Base-by-base conservation (phyloP, 2,113 vertebrate species). In the Otocyon megalotis region DNA sequence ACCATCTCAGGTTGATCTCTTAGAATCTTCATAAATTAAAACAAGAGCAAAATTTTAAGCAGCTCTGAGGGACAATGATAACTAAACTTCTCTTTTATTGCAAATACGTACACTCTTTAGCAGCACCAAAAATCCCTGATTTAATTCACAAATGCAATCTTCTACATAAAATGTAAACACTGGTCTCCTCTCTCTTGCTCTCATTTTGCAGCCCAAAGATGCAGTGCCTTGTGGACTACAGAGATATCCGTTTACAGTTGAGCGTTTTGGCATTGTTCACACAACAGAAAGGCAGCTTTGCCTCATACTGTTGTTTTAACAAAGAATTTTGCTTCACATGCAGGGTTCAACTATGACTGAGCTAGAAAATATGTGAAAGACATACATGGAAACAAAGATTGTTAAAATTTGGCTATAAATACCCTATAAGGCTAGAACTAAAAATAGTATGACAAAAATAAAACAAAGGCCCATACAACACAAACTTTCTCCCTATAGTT, bases 321-420 rank as follows among this genome's bases (percentile, higher is more conserved):
- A 97, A 96, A 98, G 94, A 97, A 96, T 97, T 98, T 94, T 96
- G 96, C 89, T 98, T 98, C 96, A 97, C 90, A 98, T 97, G 96
- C 93, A 98, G 93, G 37, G 96, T 84, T 98, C 93, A 96, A 48
- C 87, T 97, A 95, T 97, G 97, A 98, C 97, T 97, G 93, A 95
- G 60, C 62, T 81, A 98, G 69, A 93, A 98, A 98, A 88, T 88
- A 98, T 95, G 94, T 89, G 97, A 80, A 97, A 86, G 72, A 97
- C 98, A 96, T 97, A 94, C 94, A 98, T 96, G 96, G 96, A 97
- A 98, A 98, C 88, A 97, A 58, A 58, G 71, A 96, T 96, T 96
- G 97, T 80, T 92, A 97, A 97, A 87, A 37, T 95, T 95, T 79
- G 96, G 93, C 87, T 97, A 90, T 94, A 95, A 98, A 97, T 94